These are phyloP conservation scores for Penaeus indicus DNA, from an alignment of 1,140 invertebrate genomes.

Conservation along the genomic window DNA sequence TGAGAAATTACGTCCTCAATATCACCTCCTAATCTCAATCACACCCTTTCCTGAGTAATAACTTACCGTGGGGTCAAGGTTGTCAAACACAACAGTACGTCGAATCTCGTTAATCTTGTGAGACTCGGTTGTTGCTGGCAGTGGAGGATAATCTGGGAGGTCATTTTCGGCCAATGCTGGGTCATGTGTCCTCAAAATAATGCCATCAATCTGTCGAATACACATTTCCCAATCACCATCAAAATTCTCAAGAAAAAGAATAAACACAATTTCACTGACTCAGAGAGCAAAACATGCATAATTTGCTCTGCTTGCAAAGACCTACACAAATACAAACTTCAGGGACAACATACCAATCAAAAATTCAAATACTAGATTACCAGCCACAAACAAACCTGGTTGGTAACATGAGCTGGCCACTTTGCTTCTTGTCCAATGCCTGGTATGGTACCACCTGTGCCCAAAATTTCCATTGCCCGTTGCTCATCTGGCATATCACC, in stretches of 20 bases:
- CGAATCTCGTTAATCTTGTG: conserved; percentile 96
- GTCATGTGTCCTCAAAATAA: conserved; percentile 81
- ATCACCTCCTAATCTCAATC: too few species aligned
- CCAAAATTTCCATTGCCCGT: conserved; percentile 89
- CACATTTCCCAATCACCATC: background rate
- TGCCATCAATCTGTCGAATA: conserved; percentile 80
- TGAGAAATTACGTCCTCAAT: too few species aligned
- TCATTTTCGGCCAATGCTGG: conserved; percentile 87
- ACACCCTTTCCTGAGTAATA: background rate
- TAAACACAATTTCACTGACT: background rate
- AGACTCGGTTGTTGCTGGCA: conserved; percentile 90
- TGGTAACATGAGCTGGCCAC: conserved; percentile 89
- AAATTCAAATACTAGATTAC: background rate
- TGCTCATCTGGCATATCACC: conserved; percentile 95
- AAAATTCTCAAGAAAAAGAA: background rate
- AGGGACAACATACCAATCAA: background rate
- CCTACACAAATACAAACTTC: too few species aligned
- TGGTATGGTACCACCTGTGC: conserved; percentile 84
- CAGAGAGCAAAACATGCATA: background rate
- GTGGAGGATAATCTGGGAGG: conserved; percentile 90
- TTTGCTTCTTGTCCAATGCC: conserved; percentile 85
- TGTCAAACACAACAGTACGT: conserved; percentile 86
- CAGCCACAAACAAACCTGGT: conserved; percentile 72
- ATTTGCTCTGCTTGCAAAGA: too few species aligned
- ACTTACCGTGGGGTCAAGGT: conserved; percentile 78